phyloP scores from a whole-genome alignment of 1,140 invertebrate genomes.

The Argopecten irradians region DNA sequence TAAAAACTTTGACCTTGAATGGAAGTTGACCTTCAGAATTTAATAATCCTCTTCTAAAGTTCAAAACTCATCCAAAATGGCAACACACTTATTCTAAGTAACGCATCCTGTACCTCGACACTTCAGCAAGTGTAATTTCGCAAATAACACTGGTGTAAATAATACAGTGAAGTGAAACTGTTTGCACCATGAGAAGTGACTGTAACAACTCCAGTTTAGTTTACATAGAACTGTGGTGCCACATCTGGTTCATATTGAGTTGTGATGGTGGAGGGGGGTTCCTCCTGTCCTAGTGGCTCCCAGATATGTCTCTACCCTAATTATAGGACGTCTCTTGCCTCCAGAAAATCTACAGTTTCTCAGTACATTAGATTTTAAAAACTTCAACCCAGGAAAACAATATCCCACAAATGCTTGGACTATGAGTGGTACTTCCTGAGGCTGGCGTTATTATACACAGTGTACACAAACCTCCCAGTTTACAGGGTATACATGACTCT shows the following conservation, averaged over 20 bases:
- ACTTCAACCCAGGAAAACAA: neutral
- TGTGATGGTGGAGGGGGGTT: neutral
- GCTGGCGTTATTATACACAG: neutral
- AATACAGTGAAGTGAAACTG: neutral
- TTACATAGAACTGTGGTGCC: neutral
- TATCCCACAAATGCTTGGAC: conserved; percentile 15
- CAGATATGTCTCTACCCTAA: neutral
- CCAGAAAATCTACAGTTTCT: neutral
- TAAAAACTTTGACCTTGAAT: neutral
- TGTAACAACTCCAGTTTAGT: neutral
- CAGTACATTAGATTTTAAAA: conserved; percentile 1
- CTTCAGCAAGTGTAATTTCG: neutral
- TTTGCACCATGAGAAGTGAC: neutral
- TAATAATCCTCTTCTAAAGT: conserved; percentile 10
- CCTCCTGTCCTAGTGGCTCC: neutral
- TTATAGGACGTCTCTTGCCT: neutral
- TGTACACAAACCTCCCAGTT: neutral
- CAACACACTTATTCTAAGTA: neutral
- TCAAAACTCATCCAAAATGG: neutral
- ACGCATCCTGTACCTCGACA: neutral
- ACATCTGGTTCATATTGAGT: neutral
- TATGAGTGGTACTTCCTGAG: conserved; percentile 19
- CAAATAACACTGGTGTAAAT: neutral
- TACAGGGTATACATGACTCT: neutral
- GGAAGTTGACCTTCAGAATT: neutral